These are phyloP conservation scores for Cenopis cana DNA, from an alignment of 2,888 invertebrate genomes.

Conservation along the genomic window DNA sequence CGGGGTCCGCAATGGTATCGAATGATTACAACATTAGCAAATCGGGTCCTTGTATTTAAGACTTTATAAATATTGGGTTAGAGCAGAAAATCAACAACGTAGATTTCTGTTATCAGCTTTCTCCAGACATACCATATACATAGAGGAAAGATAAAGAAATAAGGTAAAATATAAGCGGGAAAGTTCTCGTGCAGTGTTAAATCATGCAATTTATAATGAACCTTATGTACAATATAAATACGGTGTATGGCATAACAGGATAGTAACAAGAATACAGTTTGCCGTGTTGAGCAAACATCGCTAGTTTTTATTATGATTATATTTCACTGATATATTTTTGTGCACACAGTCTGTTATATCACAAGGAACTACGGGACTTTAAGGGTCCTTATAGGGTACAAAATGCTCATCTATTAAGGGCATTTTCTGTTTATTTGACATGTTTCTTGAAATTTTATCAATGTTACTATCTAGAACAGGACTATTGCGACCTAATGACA, in stretches of 20 bases:
- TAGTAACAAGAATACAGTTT: background rate
- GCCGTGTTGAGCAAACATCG: background rate
- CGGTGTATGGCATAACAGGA: background rate
- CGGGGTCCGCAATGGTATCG: no score
- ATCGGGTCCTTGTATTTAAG: background rate
- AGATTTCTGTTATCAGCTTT: background rate
- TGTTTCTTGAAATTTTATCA: no score
- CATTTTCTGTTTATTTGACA: no score
- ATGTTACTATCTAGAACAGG: no score
- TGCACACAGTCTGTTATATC: no score
- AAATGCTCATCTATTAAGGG: no score
- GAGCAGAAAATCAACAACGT: no score
- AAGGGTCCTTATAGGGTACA: no score
- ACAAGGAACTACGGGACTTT: no score
- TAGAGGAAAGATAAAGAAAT: background rate
- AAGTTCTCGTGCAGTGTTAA: background rate
- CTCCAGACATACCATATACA: background rate
- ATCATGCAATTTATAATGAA: background rate
- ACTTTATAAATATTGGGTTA: background rate
- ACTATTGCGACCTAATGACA: no score
- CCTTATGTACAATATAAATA: background rate
- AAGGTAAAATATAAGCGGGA: background rate
- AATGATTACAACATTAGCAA: no score
- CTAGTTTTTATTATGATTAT: background rate
- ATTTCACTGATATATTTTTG: background rate